phyloP scores from a whole-genome alignment of 2,888 invertebrate species.

The Euclidia mi region DNA sequence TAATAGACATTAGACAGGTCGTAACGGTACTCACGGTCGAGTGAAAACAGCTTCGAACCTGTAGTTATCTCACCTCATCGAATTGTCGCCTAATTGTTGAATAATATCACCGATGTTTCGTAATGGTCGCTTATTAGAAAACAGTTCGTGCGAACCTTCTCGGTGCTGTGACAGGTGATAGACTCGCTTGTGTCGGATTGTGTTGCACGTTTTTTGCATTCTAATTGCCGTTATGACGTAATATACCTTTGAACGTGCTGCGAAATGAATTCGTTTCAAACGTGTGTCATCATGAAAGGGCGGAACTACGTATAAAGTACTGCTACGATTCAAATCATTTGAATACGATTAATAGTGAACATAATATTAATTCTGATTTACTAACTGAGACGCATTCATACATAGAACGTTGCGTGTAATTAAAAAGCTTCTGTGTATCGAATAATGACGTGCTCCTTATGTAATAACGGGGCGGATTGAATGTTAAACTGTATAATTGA shows the following conservation, averaged over 20 bases:
- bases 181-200: slow-evolving; percentile 60
- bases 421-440: slow-evolving; percentile 31
- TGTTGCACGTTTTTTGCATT: slow-evolving; percentile 60
- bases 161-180: slow-evolving; percentile 61
- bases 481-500: slow-evolving; percentile 64
- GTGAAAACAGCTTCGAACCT: slow-evolving; percentile 60
- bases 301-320: slow-evolving; percentile 8
- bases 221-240: slow-evolving; percentile 60
- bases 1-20: slow-evolving; percentile 68
- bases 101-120: slow-evolving; percentile 69
- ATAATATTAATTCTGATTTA: neutral
- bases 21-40: slow-evolving; percentile 55
- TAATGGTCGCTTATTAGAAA: slow-evolving; percentile 63
- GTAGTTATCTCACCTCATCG: slow-evolving; percentile 66
- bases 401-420: slow-evolving; percentile 23
- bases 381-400: slow-evolving; percentile 7
- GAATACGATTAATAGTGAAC: neutral
- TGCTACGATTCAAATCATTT: neutral
- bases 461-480: slow-evolving; percentile 52
- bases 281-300: slow-evolving; percentile 26
- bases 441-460: slow-evolving; percentile 32
- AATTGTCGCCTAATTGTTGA: slow-evolving; percentile 76
- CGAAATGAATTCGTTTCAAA: slow-evolving; percentile 34
- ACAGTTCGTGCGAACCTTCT: slow-evolving; percentile 56
- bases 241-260: slow-evolving; percentile 38